These are phyloP conservation scores for Phymanthus crucifer DNA, from an alignment of 92 coral and sea anemone species.

Conservation along the genomic window DNA sequence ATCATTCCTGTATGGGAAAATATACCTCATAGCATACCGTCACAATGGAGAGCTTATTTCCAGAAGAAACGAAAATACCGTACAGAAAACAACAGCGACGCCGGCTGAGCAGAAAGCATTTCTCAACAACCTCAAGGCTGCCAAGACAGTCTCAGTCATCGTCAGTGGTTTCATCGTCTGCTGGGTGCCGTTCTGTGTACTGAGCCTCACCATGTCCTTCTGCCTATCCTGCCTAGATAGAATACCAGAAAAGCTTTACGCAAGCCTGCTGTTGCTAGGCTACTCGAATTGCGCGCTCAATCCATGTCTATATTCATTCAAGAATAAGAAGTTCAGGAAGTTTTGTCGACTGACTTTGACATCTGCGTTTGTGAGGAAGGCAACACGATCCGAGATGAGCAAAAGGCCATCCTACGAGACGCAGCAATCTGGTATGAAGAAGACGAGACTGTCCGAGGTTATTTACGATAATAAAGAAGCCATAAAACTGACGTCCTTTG, in stretches of 20 bases:
- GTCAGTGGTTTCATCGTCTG: constrained; percentile 54
- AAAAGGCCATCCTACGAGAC: neutral
- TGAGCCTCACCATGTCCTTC: constrained; percentile 42
- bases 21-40: constrained; percentile 40
- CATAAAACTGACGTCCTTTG: neutral
- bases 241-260: constrained; percentile 30
- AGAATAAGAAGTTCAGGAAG: constrained; percentile 44
- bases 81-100: constrained; percentile 9
- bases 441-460: neutral
- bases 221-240: constrained; percentile 25
- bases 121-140: constrained; percentile 52
- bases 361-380: constrained; percentile 1
- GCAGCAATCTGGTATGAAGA: constrained; percentile 2
- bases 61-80: neutral
- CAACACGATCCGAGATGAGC: neutral
- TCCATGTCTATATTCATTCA: constrained; percentile 57
- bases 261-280: constrained; percentile 45
- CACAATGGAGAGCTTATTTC: constrained; percentile 9
- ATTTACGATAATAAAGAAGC: neutral
- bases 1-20: constrained; percentile 57
- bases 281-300: constrained; percentile 60
- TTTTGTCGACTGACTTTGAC: constrained; percentile 29
- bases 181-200: constrained; percentile 52
- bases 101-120: constrained; percentile 31
- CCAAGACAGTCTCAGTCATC: constrained; percentile 46